Evolutionary conservation across 1,140 invertebrate species (phyloP), one percentile per base, ranked within the genome.

Genomic region (Helicoverpa armigera): DNA sequence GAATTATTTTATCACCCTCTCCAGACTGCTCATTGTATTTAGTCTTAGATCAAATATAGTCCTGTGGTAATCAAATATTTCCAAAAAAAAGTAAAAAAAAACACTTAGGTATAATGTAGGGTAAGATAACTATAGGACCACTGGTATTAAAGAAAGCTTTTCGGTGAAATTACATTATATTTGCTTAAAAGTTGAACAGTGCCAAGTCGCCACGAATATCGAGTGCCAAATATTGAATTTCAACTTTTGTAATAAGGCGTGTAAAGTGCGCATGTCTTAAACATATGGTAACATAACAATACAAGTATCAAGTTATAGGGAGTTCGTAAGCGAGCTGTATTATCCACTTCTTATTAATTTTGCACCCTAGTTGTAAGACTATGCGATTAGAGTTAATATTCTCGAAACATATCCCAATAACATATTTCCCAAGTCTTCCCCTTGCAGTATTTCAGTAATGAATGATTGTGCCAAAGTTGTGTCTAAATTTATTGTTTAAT

Each of bases 11-110:
- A 94, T 91, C 85, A 89, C 94, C 92, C 92, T 95, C 92, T 95
- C 92, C 91, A 90, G 91, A 94, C 92, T 94, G 92, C 92, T 94
- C 92, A 91, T 90, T 85, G 87, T 94, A 91, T 88, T 91, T 94
- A 94, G 91, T 84, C 73, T 89, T 94, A 94, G 91, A 91, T 87
- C 81, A 86, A 90, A 86, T 75, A 88, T 91, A 91, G 88, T 87
- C 89, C 86, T 90, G 89, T 88, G 87, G 89, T 94, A 92, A 91
- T 90, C 82, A 79, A 85, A 90, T 90, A 92, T 91, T 92, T 90
- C 88, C 86, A 88, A 91, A 89, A 90, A 91, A 86, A 82, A 53
- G 83, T 86, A 86, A 86, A 91, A 90, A 94, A 94, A 93, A 93
- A 86, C 81, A 86, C 82, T 80, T 94, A 95, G 92, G 78, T 35